Base-by-base conservation (phyloP, 2,888 invertebrate genomes). In the Luperina nickerlii region DNA sequence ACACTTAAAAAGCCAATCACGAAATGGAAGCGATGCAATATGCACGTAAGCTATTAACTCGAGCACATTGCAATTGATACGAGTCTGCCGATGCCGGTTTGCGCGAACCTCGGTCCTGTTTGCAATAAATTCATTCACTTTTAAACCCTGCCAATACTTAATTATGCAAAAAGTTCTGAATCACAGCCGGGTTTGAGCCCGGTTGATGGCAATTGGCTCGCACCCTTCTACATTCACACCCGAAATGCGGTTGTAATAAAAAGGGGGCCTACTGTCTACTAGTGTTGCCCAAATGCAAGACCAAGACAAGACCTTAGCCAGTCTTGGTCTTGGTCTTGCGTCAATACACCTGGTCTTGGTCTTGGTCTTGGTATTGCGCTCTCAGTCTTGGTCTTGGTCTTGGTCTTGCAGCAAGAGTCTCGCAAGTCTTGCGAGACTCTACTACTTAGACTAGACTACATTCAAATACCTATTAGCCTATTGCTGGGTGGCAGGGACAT, bases 11-110 rank as follows among this genome's bases (percentile, higher is more conserved):
- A 91, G 88, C 90, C 91, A 93, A 94, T 94, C 93, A 91, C 84
- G 88, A 85, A 91, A 93, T 91, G 91, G 92, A 90, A 70, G 78
- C 90, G 86, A 90, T 92, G 92, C 92, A 93, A 91, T 92, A 92
- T 93, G 92, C 93, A 94, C 90, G 91, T 91, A 90, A 87, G 87
- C 91, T 90, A 91, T 93, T 93, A 94, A 91, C 90, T 90, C 82
- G 80, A 73, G 82, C 79, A 74, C 78, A 82, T 71, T n/a, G n/a
- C n/a, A n/a, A n/a, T n/a, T 82, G 84, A 84, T 83, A 80, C 66
- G 69, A 67, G 76, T 27, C 74, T 72, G 79, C 74, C 65, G 32
- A 11, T 65, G 79, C 74, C 65, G 32, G 32, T 65, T 38, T 70
- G 57, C 5, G 48, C 68, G 75, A 51, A 54, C 60, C 75, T 38